A percentile compares a stretch with the other conserved stretches of the same genome.
Conservation (phyloP, 2,797 vertebrate species). For the Leucoraja ocellata region DNA sequence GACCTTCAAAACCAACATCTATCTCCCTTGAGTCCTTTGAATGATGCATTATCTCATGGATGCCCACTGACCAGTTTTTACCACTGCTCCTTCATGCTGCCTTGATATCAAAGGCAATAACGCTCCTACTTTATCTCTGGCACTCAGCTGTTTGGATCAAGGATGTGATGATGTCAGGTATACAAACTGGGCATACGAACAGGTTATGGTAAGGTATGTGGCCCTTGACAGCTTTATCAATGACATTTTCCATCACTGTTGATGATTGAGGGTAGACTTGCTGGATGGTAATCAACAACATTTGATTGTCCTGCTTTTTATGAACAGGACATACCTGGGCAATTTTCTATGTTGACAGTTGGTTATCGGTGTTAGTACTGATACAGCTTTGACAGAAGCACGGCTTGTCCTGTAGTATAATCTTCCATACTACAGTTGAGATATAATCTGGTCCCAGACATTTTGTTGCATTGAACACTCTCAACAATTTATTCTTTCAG, state of each 20-base stretch:
- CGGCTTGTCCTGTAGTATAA: no score
- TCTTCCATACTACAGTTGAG: no score
- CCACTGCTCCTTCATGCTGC: neutral
- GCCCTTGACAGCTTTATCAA: neutral
- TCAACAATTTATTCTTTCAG: no score
- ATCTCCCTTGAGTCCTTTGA: neutral
- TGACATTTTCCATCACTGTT: no score
- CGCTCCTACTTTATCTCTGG: neutral
- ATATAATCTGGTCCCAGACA: no score
- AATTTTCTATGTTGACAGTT: neutral
- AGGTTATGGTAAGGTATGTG: neutral
- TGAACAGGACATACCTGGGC: neutral
- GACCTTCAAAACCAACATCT: neutral
- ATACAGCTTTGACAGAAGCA: no score
- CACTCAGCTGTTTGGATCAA: neutral
- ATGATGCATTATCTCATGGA: neutral
- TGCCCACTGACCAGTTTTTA: neutral
- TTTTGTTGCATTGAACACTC: no score
- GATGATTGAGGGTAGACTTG: no score
- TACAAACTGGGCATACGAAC: neutral
- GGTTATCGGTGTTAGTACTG: neutral
- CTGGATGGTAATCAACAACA: no score
- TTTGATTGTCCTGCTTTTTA: no score
- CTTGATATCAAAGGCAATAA: neutral
- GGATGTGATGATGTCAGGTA: neutral